Evolutionary conservation across 2,888 invertebrate species (phyloP).

Genomic region (Mesorhabditis belari): DNA sequence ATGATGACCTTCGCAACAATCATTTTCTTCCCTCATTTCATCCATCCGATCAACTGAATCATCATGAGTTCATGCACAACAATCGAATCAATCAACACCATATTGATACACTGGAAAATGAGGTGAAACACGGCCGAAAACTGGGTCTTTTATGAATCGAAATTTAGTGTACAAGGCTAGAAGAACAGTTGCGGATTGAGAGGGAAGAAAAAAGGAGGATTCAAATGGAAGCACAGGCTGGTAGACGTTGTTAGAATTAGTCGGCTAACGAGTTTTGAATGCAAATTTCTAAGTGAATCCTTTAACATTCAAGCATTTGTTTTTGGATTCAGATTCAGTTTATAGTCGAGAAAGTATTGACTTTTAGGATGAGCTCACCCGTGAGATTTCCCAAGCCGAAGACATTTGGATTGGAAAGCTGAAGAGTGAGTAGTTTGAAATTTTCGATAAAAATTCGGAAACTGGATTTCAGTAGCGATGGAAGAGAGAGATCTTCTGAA

Average conservation of each 20-base stretch:
- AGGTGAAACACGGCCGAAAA: neutral
- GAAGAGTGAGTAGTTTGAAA: neutral
- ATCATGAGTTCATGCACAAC: no score
- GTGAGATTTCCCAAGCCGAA: slow-evolving; percentile 23
- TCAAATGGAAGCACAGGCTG: neutral
- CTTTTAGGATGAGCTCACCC: slow-evolving; percentile 28
- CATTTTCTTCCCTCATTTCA: neutral
- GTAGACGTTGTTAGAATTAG: no score
- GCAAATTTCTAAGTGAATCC: no score
- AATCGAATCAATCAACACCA: neutral
- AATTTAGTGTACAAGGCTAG: neutral
- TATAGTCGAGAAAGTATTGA: no score
- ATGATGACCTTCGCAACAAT: neutral
- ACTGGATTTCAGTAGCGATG: neutral
- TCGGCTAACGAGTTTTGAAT: no score
- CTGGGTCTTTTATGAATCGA: neutral
- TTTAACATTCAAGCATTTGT: no score
- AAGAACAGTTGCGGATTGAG: neutral
- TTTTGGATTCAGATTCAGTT: no score
- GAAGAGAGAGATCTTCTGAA: neutral
- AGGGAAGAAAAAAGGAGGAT: neutral
- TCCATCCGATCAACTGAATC: no score
- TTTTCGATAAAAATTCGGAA: no score
- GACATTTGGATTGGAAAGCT: slow-evolving; percentile 31
- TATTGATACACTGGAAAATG: neutral